These are phyloP conservation scores for Phyllotreta cruciferae DNA, from an alignment of 2,888 invertebrate genomes.

Conservation along the genomic window DNA sequence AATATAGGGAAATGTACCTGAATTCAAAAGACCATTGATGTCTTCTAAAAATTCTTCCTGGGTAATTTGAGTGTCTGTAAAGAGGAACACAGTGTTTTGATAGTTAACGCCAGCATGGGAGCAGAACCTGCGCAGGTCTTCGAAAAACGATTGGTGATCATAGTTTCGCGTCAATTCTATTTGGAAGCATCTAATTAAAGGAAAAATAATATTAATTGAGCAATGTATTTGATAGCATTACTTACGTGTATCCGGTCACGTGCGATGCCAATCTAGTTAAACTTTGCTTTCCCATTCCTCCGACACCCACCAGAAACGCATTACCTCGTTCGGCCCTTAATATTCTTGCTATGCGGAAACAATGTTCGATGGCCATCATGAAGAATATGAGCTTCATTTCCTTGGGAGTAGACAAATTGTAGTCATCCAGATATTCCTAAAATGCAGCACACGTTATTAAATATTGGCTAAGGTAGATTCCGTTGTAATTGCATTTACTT, in stretches of 20 bases:
- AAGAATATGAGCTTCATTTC: conserved; percentile 88
- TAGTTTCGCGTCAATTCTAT: conserved; percentile 87
- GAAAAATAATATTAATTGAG: conserved; percentile 64
- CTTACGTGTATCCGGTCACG: conserved; percentile 79
- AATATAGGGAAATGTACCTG: conserved; percentile 65
- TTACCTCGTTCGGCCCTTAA: conserved; percentile 87
- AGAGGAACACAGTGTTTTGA: conserved; percentile 82
- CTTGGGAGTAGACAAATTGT: conserved; percentile 76
- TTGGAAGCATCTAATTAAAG: conserved; percentile 76
- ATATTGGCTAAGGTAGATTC: neutral
- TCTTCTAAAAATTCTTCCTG: conserved; percentile 91
- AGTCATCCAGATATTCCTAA: conserved; percentile 86
- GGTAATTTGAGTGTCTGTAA: conserved; percentile 90
- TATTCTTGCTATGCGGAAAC: conserved; percentile 84
- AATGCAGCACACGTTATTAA: conserved; percentile 2
- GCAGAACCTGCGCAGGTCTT: conserved; percentile 83
- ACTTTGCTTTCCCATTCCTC: conserved; percentile 91
- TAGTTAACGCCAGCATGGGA: conserved; percentile 77
- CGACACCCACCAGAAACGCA: conserved; percentile 85
- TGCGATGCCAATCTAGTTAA: conserved; percentile 85
- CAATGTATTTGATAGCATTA: neutral
- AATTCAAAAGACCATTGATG: conserved; percentile 90
- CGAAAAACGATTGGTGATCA: conserved; percentile 82
- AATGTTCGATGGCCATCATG: conserved; percentile 87
- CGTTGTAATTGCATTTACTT: conserved; percentile 60